These are phyloP conservation scores for Peromyscus attwateri DNA, from an alignment of 2,797 vertebrate species.

Conservation along the genomic window DNA sequence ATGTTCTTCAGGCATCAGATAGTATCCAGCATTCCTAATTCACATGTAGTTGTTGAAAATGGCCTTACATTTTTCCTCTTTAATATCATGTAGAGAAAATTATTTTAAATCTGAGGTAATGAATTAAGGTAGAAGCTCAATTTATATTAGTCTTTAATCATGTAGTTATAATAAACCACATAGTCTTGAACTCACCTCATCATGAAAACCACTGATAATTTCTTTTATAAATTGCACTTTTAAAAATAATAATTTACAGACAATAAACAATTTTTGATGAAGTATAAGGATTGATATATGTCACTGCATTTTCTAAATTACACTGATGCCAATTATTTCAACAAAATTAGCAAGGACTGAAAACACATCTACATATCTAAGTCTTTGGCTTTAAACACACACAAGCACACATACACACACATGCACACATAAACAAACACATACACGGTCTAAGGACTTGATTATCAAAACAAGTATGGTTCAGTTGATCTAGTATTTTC, in stretches of 20 bases:
- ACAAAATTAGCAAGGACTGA: slow-evolving; percentile 10
- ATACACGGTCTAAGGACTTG: not conserved
- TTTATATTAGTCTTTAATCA: not conserved
- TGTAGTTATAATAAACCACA: not conserved
- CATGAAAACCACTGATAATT: not conserved
- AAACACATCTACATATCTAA: not conserved
- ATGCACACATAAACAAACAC: not conserved
- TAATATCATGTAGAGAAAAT: not conserved
- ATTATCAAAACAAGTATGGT: not conserved
- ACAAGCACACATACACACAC: not conserved
- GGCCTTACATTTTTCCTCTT: not conserved
- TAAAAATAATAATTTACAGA: not conserved
- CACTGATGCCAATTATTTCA: not conserved
- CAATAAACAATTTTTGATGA: not conserved
- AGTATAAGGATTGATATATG: not conserved
- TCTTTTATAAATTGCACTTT: not conserved
- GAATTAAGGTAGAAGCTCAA: not conserved
- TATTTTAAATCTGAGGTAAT: not conserved
- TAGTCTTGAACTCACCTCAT: not conserved
- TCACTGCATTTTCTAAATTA: not conserved
- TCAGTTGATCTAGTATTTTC: not conserved
- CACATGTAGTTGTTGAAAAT: not conserved
- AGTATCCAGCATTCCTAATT: not conserved
- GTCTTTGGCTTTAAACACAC: not conserved
- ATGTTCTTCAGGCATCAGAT: not conserved